Evolutionary conservation across 2,797 vertebrate genomes (phyloP).

Genomic region (Vultur gryphus): DNA sequence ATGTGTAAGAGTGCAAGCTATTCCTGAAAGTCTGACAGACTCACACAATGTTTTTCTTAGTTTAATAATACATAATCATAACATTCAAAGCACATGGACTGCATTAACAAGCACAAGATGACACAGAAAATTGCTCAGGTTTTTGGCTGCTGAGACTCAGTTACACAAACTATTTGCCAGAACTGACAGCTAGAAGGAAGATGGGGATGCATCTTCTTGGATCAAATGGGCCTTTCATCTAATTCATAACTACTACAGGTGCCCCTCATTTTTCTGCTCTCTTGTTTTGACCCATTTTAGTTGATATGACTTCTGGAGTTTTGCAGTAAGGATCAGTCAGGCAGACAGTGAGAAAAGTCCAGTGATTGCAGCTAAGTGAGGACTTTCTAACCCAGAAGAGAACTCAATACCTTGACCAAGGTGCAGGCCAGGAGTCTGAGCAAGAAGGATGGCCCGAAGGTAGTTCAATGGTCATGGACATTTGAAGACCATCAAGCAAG

Average conservation of each 20-base stretch:
- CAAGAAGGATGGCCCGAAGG: not conserved
- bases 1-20: not conserved
- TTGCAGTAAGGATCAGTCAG: not conserved
- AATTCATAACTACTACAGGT: not conserved
- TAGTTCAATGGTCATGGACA: not conserved
- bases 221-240: not conserved
- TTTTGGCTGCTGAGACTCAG: not conserved
- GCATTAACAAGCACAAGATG: not conserved
- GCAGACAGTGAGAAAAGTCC: not conserved
- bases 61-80: constrained; percentile 35
- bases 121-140: not conserved
- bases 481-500: not conserved
- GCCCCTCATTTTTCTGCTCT: not conserved
- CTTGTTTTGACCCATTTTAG: not conserved
- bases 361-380: not conserved
- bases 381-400: not conserved
- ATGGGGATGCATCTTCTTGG: not conserved
- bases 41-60: not conserved
- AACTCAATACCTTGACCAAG: not conserved
- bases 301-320: not conserved
- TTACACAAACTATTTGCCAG: not conserved
- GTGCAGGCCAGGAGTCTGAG: not conserved
- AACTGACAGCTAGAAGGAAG: not conserved
- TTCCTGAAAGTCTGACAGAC: constrained; percentile 30
- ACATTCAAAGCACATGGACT: not conserved